Conservation (phyloP, 2,113 vertebrate genomes). For the Gymnarchus niloticus region DNA sequence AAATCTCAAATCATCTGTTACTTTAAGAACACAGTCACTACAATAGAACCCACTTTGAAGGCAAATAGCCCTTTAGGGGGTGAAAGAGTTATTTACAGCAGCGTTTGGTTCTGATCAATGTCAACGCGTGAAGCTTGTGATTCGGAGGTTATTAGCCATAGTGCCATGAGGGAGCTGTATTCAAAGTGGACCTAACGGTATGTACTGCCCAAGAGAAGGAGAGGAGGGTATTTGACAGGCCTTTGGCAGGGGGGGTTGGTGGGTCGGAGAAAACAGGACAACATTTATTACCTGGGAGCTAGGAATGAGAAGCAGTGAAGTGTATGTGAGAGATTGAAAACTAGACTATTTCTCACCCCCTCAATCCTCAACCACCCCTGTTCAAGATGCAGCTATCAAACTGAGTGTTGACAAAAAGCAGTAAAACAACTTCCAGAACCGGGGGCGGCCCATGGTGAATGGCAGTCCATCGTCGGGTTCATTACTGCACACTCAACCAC, state of each 20-base stretch:
- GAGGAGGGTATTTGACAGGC: slow-evolving; percentile 44
- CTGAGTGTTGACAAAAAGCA: neutral
- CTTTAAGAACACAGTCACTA: slow-evolving; percentile 30
- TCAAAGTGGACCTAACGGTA: slow-evolving; percentile 42
- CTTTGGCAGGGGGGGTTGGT: slow-evolving; percentile 43
- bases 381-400: neutral
- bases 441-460: no score
- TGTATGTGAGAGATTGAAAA: neutral
- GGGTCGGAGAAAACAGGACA: slow-evolving; percentile 50
- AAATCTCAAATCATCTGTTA: slow-evolving; percentile 23
- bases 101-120: slow-evolving; percentile 44
- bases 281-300: slow-evolving; percentile 51
- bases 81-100: slow-evolving; percentile 29
- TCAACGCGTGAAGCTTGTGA: slow-evolving; percentile 33
- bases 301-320: slow-evolving; percentile 44
- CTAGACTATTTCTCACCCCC: neutral
- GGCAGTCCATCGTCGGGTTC: neutral
- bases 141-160: slow-evolving; percentile 52
- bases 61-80: slow-evolving; percentile 9
- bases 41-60: slow-evolving; percentile 9
- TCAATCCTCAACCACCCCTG: neutral
- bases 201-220: slow-evolving; percentile 44
- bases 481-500: neutral
- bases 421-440: neutral
- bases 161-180: slow-evolving; percentile 40